Evolutionary conservation across 2,113 vertebrate species (phyloP).

Genomic region (Hiodon tergisus): DNA sequence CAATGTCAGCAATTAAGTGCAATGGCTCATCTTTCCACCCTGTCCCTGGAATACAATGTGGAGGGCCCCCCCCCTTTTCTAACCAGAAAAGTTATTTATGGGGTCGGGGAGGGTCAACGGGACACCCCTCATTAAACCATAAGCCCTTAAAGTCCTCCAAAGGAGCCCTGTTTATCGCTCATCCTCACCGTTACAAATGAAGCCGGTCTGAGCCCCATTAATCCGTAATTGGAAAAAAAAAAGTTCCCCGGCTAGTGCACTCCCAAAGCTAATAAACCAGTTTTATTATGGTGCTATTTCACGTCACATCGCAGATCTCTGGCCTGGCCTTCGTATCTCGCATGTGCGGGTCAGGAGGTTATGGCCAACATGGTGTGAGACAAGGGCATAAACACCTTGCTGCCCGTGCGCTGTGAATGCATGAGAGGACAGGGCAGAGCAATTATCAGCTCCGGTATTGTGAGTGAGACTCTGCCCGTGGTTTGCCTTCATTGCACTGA

Average conservation of each 20-base stretch:
- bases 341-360: not conserved
- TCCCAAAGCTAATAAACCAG: conserved; percentile 39
- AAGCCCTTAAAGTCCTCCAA: not conserved
- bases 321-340: not conserved
- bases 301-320: not conserved
- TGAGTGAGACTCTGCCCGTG: too few relatives aligned
- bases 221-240: conserved; percentile 54
- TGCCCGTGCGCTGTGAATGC: too few relatives aligned
- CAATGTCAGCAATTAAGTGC: conserved; percentile 5
- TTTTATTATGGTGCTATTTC: conserved; percentile 4
- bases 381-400: too few relatives aligned
- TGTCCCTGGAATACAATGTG: not conserved
- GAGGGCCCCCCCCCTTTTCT: not conserved
- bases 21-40: not conserved
- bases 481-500: too few relatives aligned
- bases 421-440: too few relatives aligned
- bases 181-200: conserved; percentile 47
- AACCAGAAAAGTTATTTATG: not conserved
- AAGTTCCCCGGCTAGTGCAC: conserved; percentile 37
- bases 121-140: conserved; percentile 11
- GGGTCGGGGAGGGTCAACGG: too few relatives aligned
- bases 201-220: conserved; percentile 47
- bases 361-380: too few relatives aligned
- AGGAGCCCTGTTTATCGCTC: conserved; percentile 43
- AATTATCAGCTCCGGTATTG: too few relatives aligned